Percentiles rank a stretch among this genome's conserved stretches.
Conservation (phyloP, 2,888 invertebrate genomes). For the Thyatira batis region DNA sequence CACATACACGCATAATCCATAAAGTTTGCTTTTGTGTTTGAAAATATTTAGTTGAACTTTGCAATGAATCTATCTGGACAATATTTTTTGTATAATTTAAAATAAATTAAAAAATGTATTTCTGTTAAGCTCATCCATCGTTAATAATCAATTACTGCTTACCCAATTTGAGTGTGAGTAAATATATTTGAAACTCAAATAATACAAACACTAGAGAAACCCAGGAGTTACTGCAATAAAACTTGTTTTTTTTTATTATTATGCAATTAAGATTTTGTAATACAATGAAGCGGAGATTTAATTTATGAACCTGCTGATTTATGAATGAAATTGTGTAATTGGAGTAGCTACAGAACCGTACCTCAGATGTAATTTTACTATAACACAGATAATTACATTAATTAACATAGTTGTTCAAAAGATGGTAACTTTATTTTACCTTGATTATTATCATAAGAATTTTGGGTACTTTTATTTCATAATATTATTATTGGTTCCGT, state of each 20-base stretch:
- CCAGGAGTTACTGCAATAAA: conserved; percentile 1
- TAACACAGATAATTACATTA: conserved; percentile 23
- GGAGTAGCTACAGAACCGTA: neutral
- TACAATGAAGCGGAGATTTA: neutral
- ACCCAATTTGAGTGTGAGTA: neutral
- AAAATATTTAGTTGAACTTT: conserved; percentile 52
- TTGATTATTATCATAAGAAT: neutral
- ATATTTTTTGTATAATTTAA: no score
- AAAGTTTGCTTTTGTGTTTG: conserved; percentile 38
- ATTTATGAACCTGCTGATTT: neutral
- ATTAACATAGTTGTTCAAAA: conserved; percentile 26
- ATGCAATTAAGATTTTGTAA: neutral
- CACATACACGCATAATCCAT: conserved; percentile 19
- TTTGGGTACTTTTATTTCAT: neutral
- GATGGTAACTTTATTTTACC: conserved; percentile 11
- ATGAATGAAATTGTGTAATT: conserved; percentile 1
- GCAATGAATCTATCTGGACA: conserved; percentile 68
- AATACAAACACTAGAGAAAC: neutral
- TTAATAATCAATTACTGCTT: neutral
- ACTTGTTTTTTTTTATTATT: neutral
- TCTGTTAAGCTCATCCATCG: no score
- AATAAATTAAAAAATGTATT: no score
- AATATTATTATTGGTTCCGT: neutral
- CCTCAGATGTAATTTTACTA: conserved; percentile 13
- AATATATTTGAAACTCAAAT: neutral